These are phyloP conservation scores for Melanchra persicariae DNA, from an alignment of 2,888 invertebrate species.

Conservation along the genomic window DNA sequence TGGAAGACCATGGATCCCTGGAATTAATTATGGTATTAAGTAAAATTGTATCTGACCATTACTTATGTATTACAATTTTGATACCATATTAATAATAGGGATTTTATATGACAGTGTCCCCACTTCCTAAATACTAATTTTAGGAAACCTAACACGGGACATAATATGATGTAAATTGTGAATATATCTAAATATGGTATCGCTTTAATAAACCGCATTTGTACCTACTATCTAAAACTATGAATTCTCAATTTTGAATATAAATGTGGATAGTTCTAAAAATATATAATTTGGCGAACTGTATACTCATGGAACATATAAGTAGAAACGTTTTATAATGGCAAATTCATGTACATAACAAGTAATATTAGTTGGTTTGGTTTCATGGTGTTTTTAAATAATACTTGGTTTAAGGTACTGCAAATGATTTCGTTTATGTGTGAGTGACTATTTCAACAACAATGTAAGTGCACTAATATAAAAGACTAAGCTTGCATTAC, in stretches of 20 bases:
- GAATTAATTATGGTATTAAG: constrained; percentile 66
- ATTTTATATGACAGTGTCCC: constrained; percentile 73
- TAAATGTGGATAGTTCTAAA: constrained; percentile 87
- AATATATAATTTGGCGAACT: constrained; percentile 86
- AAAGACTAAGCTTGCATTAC: constrained; percentile 59
- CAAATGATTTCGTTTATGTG: constrained; percentile 43
- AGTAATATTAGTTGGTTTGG: constrained; percentile 57
- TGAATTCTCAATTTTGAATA: constrained; percentile 86
- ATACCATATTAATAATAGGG: constrained; percentile 80
- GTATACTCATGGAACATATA: constrained; percentile 83
- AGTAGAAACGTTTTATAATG: constrained; percentile 83
- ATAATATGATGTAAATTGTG: constrained; percentile 71
- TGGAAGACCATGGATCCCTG: constrained; percentile 80
- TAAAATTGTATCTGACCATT: constrained; percentile 80
- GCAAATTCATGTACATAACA: constrained; percentile 79
- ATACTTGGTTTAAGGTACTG: constrained; percentile 30
- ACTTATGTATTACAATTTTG: constrained; percentile 77
- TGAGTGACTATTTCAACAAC: constrained; percentile 43
- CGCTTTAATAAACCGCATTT: constrained; percentile 78
- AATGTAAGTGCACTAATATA: constrained; percentile 49
- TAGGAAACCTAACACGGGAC: constrained; percentile 73
- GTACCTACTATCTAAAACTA: constrained; percentile 79
- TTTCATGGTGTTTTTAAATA: constrained; percentile 41
- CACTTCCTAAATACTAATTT: constrained; percentile 70
- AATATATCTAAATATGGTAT: constrained; percentile 80